Evolutionary conservation across 1,140 invertebrate species (phyloP), one percentile per base, ranked within the genome.

Genomic region (Callitettix versicolor): DNA sequence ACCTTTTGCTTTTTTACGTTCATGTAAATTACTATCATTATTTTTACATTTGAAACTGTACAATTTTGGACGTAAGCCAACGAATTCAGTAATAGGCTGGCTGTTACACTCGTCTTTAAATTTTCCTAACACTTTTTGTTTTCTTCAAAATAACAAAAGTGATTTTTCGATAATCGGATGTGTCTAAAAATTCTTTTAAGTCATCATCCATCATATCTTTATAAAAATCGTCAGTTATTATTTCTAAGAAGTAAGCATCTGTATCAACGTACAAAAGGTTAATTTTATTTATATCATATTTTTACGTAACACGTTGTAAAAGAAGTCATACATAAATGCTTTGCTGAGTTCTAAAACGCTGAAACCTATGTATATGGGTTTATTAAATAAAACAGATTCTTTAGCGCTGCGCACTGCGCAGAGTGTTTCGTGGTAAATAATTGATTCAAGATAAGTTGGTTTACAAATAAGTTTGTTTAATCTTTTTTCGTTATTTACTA

Each of bases 31-130:
- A 36, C 50, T 12, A 20, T 60, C 36, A 52, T 61, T 21, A 47
- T 58, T 51, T 21, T 60, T 33, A 44, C 61, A 41, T 58, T 53
- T 63, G 22, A 63, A 59, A 14, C 63, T 55, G 60, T 73, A 74
- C 60, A 72, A 66, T 65, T 76, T 76, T 15, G 67, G 57, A 53
- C 64, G 59, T 43, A 74, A 52, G 9, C 69, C 69, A 41, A 71
- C 53, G 65, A 68, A 75, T 60, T 69, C 63, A 9, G 41, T 57
- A 43, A 75, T 65, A 36, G 67, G 61, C 51, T 53, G 54, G 9
- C 69, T 68, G 57, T 64, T 65, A 21, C 62, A 62, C 63, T 77
- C 74, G 66, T 75, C 72, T 64, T 75, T 77, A 59, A 76, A 69
- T 63, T 72, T 68, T 6, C 73, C 73, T 4, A 72, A 20, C 3